Evolutionary conservation across 2,888 invertebrate species (phyloP).

Genomic region (Crocallis elinguaria): DNA sequence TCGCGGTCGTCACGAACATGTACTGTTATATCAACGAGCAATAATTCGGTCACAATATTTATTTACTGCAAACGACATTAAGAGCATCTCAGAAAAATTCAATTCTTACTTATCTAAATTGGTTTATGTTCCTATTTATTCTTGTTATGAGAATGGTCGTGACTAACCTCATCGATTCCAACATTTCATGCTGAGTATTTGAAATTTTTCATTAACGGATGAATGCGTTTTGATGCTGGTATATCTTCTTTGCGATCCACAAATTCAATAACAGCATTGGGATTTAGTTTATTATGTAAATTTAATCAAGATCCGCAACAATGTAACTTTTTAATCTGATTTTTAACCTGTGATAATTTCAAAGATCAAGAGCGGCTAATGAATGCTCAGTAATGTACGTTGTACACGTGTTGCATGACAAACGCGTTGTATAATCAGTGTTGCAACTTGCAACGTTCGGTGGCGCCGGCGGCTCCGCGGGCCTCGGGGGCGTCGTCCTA

Average conservation of each 20-base stretch:
- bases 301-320: not conserved
- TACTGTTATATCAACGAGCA: slow-evolving; percentile 66
- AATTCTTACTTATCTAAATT: slow-evolving; percentile 61
- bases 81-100: slow-evolving; percentile 51
- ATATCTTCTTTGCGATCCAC: slow-evolving; percentile 16
- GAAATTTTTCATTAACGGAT: slow-evolving; percentile 35
- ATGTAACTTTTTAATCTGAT: not conserved
- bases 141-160: slow-evolving; percentile 49
- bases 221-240: slow-evolving; percentile 18
- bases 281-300: slow-evolving; percentile 1
- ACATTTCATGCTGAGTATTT: slow-evolving; percentile 44
- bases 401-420: slow-evolving; percentile 43
- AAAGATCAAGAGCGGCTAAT: slow-evolving; percentile 11
- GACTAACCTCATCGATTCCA: slow-evolving; percentile 50
- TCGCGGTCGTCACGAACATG: slow-evolving; percentile 65
- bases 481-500: slow-evolving; percentile 75
- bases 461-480: slow-evolving; percentile 50
- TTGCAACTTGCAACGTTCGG: slow-evolving; percentile 74
- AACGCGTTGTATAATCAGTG: slow-evolving; percentile 75
- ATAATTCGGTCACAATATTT: slow-evolving; percentile 61
- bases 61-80: slow-evolving; percentile 49
- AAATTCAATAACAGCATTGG: slow-evolving; percentile 26
- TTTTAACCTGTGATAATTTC: not conserved
- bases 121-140: slow-evolving; percentile 55
- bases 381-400: slow-evolving; percentile 28